A percentile compares a stretch with the other conserved stretches of the same genome.
Conservation (phyloP, 2,113 vertebrate genomes). For the Galeopterus variegatus region DNA sequence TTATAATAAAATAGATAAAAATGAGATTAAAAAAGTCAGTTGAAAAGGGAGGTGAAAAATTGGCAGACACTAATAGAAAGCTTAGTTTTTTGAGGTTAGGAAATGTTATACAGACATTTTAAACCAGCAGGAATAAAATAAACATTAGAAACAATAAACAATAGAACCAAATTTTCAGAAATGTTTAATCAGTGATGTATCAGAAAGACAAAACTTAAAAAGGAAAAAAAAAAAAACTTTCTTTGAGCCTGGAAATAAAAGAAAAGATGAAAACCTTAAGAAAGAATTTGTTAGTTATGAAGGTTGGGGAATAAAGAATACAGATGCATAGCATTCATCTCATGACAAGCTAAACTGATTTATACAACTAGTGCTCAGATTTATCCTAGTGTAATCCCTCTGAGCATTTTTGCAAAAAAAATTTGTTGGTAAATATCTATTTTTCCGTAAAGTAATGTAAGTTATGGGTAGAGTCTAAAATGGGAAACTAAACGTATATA, state of each 20-base stretch:
- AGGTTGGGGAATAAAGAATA: background rate
- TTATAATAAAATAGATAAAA: slow-evolving; percentile 6
- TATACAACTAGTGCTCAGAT: background rate
- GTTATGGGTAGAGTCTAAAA: background rate
- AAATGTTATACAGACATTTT: background rate
- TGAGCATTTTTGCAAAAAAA: background rate
- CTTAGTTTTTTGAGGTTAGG: background rate
- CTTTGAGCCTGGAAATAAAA: background rate
- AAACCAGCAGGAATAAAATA: background rate
- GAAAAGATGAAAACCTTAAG: background rate
- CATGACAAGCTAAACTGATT: background rate
- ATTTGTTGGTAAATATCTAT: background rate
- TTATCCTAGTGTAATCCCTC: background rate
- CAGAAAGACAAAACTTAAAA: background rate
- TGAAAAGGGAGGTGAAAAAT: background rate
- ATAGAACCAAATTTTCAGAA: background rate
- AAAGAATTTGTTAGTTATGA: background rate
- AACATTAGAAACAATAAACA: background rate
- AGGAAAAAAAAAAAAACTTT: background rate
- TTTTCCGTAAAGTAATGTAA: background rate
- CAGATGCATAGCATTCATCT: background rate
- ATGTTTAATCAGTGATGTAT: background rate
- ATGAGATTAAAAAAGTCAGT: background rate
- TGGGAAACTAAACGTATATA: background rate
- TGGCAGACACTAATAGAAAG: background rate